A percentile compares a stretch with the other conserved stretches of the same genome.
phyloP scores from a whole-genome alignment of 2,888 invertebrate species.

The Tethea ocularis region DNA sequence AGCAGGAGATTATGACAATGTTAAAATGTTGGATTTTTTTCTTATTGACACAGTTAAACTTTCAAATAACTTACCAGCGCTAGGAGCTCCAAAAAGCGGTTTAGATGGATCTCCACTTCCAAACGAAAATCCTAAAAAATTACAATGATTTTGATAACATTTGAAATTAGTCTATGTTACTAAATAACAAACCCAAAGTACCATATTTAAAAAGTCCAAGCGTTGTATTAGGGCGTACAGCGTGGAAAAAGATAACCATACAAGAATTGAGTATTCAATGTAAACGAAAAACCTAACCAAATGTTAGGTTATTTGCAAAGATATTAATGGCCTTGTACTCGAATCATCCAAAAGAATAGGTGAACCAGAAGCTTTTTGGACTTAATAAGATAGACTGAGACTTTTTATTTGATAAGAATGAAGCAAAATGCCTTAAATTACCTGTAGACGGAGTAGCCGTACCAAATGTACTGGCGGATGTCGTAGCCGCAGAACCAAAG shows the following conservation, averaged over 20 bases:
- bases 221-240: too few relatives aligned
- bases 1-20: not conserved
- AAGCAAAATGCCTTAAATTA: slow-evolving; percentile 28
- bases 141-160: not conserved
- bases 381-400: not conserved
- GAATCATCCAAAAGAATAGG: not conserved
- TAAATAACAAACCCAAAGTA: too few relatives aligned
- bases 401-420: not conserved
- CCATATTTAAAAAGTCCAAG: too few relatives aligned
- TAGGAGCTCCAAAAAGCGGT: slow-evolving; percentile 51
- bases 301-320: not conserved
- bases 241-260: too few relatives aligned
- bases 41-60: not conserved
- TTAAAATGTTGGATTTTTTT: not conserved
- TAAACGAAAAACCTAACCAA: not conserved
- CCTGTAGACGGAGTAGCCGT: slow-evolving; percentile 64
- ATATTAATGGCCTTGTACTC: not conserved
- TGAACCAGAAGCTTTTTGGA: not conserved
- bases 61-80: slow-evolving; percentile 39
- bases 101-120: slow-evolving; percentile 74
- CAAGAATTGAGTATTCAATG: too few relatives aligned
- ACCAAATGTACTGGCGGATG: slow-evolving; percentile 62
- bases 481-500: slow-evolving; percentile 62
- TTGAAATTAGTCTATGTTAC: too few relatives aligned
- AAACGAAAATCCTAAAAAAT: slow-evolving; percentile 59